These are phyloP conservation scores for Pristionchus mayeri DNA, from an alignment of 2,888 invertebrate genomes.

Conservation along the genomic window DNA sequence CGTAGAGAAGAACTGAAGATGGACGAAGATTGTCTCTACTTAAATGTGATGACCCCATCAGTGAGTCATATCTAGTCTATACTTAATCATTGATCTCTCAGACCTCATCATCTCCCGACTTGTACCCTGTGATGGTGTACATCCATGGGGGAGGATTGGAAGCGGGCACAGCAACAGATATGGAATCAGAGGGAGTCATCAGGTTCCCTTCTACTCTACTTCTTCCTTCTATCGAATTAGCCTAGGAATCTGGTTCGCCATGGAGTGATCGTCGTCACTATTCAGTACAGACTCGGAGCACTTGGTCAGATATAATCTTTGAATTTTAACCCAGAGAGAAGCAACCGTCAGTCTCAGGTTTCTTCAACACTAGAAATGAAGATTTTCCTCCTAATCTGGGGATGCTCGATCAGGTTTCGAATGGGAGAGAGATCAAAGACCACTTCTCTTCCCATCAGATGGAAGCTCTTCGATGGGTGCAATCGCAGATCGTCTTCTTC, in stretches of 20 bases:
- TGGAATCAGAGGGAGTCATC: background rate
- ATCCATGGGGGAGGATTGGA: slow-evolving; percentile 47
- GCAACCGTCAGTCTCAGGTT: too few species aligned
- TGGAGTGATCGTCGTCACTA: slow-evolving; percentile 46
- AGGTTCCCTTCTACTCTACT: too few species aligned
- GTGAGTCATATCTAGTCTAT: too few species aligned
- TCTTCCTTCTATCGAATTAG: too few species aligned
- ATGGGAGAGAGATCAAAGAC: too few species aligned
- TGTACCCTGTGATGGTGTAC: background rate
- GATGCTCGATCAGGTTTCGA: slow-evolving; percentile 49
- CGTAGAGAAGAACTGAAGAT: too few species aligned
- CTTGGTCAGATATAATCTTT: too few species aligned
- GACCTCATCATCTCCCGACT: too few species aligned
- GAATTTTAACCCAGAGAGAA: too few species aligned
- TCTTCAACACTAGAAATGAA: slow-evolving; percentile 41
- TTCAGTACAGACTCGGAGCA: slow-evolving; percentile 34
- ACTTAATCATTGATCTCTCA: too few species aligned
- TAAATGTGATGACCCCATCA: slow-evolving; percentile 46
- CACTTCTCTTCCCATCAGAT: too few species aligned
- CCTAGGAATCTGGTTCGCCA: slow-evolving; percentile 24
- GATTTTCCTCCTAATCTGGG: slow-evolving; percentile 48
- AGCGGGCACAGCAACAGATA: background rate
- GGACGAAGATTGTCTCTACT: slow-evolving; percentile 42
- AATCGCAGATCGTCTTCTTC: too few species aligned
- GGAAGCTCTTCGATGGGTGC: slow-evolving; percentile 43